These are phyloP conservation scores for Sorex maritimensis DNA, from an alignment of 2,797 vertebrate genomes.

Conservation along the genomic window DNA sequence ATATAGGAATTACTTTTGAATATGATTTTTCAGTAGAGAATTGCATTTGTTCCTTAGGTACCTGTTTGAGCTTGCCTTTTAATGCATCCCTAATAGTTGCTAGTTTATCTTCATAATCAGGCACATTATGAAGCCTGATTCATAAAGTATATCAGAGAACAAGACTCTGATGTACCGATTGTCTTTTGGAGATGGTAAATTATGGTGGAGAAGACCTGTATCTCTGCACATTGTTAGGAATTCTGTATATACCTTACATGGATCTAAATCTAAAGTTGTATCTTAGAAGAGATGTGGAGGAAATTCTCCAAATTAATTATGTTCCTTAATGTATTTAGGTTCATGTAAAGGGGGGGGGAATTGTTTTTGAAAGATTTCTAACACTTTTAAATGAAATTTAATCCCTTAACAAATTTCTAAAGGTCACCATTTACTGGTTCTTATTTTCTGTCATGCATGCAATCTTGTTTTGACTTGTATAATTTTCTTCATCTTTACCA, in stretches of 20 bases:
- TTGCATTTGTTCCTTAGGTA: background rate
- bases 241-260: background rate
- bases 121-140: background rate
- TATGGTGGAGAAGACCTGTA: background rate
- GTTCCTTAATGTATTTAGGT: background rate
- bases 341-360: background rate
- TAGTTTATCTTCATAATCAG: background rate
- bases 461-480: background rate
- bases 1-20: background rate
- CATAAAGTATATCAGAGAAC: background rate
- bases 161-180: background rate
- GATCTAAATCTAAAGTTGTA: background rate
- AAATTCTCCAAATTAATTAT: background rate
- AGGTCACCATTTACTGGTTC: background rate
- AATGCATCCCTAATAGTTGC: background rate
- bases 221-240: no score
- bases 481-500: background rate
- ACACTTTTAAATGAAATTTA: slow-evolving; percentile 46
- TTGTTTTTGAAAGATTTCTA: background rate
- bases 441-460: background rate
- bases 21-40: background rate
- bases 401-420: background rate
- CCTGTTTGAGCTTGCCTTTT: background rate
- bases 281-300: background rate
- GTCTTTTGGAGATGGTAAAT: background rate